Percentiles rank a stretch among this genome's conserved stretches.
Conservation (phyloP, 2,797 vertebrate genomes). For the Channa striata region DNA sequence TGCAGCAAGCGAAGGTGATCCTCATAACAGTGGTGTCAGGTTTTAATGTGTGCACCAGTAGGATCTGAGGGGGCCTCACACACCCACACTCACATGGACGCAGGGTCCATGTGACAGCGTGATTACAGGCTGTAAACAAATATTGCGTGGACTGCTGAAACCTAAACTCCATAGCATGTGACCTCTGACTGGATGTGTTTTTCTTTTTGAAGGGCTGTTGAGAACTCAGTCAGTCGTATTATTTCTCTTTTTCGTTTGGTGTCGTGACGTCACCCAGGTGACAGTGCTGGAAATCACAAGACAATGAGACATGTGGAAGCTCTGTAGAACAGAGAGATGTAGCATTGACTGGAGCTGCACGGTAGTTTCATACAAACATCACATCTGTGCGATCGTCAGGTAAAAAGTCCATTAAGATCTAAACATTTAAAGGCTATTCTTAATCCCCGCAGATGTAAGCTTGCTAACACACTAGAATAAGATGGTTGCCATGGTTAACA, state of each 20-base stretch:
- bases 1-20: conserved; percentile 30
- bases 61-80: not conserved
- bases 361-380: too few relatives aligned
- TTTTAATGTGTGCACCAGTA: conserved; percentile 23
- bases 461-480: too few relatives aligned
- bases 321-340: conserved; percentile 4
- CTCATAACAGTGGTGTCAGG: conserved; percentile 25
- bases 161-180: conserved; percentile 21
- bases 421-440: too few relatives aligned
- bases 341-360: too few relatives aligned
- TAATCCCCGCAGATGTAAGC: too few relatives aligned
- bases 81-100: not conserved
- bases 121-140: conserved; percentile 56
- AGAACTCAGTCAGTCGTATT: too few relatives aligned
- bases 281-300: not conserved
- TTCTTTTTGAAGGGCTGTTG: not conserved
- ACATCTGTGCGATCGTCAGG: too few relatives aligned
- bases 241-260: not conserved
- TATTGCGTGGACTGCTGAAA: conserved; percentile 16
- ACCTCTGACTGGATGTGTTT: conserved; percentile 17
- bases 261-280: conserved; percentile 3
- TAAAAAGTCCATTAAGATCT: too few relatives aligned
- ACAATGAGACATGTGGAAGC: conserved; percentile 10
- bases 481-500: too few relatives aligned
- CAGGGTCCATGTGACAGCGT: conserved; percentile 32